Conservation (phyloP, 2,888 invertebrate species). For the Limnephilus auricula region DNA sequence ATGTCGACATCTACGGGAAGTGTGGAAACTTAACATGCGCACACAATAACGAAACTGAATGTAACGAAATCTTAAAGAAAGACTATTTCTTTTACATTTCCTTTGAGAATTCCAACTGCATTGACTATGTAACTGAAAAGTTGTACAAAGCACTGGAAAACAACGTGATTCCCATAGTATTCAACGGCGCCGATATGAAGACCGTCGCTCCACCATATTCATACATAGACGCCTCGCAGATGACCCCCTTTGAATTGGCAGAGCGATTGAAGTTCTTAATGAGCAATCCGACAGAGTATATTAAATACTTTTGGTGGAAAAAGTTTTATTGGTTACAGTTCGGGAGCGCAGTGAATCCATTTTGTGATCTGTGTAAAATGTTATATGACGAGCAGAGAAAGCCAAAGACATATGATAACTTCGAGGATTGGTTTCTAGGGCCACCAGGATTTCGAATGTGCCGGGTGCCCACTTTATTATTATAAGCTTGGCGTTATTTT, state of each 20-base stretch:
- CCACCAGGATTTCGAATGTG: background rate
- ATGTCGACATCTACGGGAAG: constrained; percentile 80
- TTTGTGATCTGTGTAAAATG: constrained; percentile 78
- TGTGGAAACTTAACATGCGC: constrained; percentile 76
- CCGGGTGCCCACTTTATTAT: background rate
- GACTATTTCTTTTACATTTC: constrained; percentile 83
- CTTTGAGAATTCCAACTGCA: constrained; percentile 84
- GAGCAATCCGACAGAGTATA: constrained; percentile 77
- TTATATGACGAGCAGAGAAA: constrained; percentile 70
- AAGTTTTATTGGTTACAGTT: constrained; percentile 73
- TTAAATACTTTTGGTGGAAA: constrained; percentile 83
- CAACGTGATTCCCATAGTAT: constrained; percentile 77
- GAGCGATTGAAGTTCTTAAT: constrained; percentile 77
- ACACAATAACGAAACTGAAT: constrained; percentile 67
- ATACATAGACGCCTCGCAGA: constrained; percentile 79
- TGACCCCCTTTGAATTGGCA: constrained; percentile 77
- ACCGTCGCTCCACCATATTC: constrained; percentile 79
- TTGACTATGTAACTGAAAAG: constrained; percentile 85
- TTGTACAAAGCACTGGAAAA: constrained; percentile 74
- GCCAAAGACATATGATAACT: background rate
- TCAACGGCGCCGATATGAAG: constrained; percentile 82
- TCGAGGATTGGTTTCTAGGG: background rate
- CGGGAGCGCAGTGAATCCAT: constrained; percentile 71
- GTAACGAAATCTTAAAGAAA: constrained; percentile 71
- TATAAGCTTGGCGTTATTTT: too few relatives aligned